phyloP scores from a whole-genome alignment of 2,113 vertebrate species.

The Tapirus terrestris region DNA sequence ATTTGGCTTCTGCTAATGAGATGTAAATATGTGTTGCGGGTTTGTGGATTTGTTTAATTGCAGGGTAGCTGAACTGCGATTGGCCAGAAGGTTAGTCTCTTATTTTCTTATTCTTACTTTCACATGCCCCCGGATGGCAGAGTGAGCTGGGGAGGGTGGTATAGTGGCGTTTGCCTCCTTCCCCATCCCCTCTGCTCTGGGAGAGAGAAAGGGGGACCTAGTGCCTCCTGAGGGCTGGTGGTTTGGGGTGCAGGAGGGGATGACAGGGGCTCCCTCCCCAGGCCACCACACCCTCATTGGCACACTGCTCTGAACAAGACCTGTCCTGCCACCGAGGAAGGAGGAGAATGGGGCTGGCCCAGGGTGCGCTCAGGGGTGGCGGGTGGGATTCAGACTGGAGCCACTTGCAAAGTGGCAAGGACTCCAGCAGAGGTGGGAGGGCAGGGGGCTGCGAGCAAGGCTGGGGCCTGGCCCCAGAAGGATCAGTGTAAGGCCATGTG shows the following conservation, averaged over 20 bases:
- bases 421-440: neutral
- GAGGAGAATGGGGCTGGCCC: neutral
- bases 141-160: neutral
- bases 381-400: neutral
- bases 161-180: neutral
- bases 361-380: no score
- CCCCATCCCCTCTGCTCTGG: neutral
- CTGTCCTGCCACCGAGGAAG: neutral
- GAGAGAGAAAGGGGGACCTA: neutral
- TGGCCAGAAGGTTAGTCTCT: slow-evolving; percentile 85
- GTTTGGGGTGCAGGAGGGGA: neutral
- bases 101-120: slow-evolving; percentile 83
- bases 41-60: slow-evolving; percentile 89
- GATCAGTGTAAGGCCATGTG: neutral
- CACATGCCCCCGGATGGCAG: neutral
- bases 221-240: neutral
- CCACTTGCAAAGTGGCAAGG: no score
- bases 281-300: neutral
- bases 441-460: rapidly evolving
- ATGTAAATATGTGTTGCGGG: slow-evolving; percentile 86
- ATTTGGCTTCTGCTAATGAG: slow-evolving; percentile 87
- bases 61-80: slow-evolving; percentile 85
- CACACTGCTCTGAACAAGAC: neutral
- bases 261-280: neutral
- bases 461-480: no score